phyloP scores from a whole-genome alignment of 1,140 invertebrate genomes.

The Tetramorium alpestre region DNA sequence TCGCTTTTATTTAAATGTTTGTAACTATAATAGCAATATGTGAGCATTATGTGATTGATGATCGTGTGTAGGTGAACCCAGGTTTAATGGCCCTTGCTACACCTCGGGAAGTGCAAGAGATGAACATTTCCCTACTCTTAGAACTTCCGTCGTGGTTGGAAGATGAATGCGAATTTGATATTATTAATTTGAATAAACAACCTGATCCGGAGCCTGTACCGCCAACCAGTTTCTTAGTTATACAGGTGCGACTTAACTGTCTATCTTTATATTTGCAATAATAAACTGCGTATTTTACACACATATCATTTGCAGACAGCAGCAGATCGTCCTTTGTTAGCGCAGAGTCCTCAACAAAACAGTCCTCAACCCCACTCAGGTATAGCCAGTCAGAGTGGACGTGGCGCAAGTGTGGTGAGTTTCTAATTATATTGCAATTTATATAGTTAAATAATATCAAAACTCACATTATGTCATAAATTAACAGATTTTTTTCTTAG shows the following conservation, averaged over 20 bases:
- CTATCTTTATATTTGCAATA: not conserved
- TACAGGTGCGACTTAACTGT: slow-evolving; percentile 87
- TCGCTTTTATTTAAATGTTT: slow-evolving; percentile 33
- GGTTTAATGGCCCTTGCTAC: slow-evolving; percentile 96
- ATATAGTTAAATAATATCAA: not conserved
- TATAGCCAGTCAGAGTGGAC: slow-evolving; percentile 93
- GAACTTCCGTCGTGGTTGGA: slow-evolving; percentile 96
- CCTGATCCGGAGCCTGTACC: slow-evolving; percentile 89
- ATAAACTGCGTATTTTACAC: slow-evolving; percentile 9
- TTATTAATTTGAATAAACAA: slow-evolving; percentile 94
- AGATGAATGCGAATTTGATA: slow-evolving; percentile 98
- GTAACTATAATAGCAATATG: not conserved
- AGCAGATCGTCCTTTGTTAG: slow-evolving; percentile 88
- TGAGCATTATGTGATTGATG: slow-evolving; percentile 20
- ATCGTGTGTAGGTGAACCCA: slow-evolving; percentile 89
- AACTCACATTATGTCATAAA: not conserved
- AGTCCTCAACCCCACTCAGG: slow-evolving; percentile 88
- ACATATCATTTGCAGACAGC: slow-evolving; percentile 85
- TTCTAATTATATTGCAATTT: slow-evolving; percentile 46
- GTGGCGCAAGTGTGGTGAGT: slow-evolving; percentile 95
- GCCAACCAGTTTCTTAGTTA: slow-evolving; percentile 95
- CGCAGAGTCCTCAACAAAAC: slow-evolving; percentile 85
- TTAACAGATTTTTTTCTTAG: not conserved
- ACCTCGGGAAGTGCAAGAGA: slow-evolving; percentile 98
- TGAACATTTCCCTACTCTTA: slow-evolving; percentile 96